Conservation (phyloP, 2,888 invertebrate species). For the Drosophila robusta region DNA sequence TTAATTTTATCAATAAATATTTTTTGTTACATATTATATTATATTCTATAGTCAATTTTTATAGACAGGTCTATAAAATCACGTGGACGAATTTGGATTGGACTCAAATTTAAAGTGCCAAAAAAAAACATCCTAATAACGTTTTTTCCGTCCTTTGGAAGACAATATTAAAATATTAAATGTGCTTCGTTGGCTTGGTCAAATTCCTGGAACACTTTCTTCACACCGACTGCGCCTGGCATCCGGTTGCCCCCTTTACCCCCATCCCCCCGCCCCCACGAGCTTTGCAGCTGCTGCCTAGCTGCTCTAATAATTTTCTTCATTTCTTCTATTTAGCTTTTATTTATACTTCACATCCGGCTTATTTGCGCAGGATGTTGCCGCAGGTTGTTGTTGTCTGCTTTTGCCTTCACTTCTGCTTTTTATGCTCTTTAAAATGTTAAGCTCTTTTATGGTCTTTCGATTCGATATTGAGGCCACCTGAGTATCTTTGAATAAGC, state of each 20-base stretch:
- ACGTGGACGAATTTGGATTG: too few relatives aligned
- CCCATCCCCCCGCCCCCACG: neutral
- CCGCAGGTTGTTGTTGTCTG: constrained; percentile 40
- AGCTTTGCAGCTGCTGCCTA: constrained; percentile 4
- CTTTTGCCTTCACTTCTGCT: constrained; percentile 1
- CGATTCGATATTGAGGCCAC: neutral
- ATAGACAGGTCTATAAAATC: too few relatives aligned
- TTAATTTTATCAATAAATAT: too few relatives aligned
- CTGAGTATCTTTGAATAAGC: constrained; percentile 1
- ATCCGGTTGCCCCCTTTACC: constrained; percentile 36
- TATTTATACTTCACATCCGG: constrained; percentile 70
- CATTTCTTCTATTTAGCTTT: constrained; percentile 60
- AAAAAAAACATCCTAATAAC: neutral
- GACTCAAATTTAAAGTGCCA: too few relatives aligned
- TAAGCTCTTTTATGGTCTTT: constrained; percentile 4
- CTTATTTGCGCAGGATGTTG: constrained; percentile 68
- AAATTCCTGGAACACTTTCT: constrained; percentile 45
- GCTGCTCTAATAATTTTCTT: constrained; percentile 48
- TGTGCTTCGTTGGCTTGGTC: constrained; percentile 31
- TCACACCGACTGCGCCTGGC: constrained; percentile 29
- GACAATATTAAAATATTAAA: constrained; percentile 53
- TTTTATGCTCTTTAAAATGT: constrained; percentile 29
- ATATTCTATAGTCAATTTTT: too few relatives aligned
- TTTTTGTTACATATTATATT: too few relatives aligned
- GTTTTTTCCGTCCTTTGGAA: constrained; percentile 11